A percentile compares a stretch with the other conserved stretches of the same genome.
Evolutionary conservation across 2,888 invertebrate species (phyloP).

Genomic region (Stenurella melanura): DNA sequence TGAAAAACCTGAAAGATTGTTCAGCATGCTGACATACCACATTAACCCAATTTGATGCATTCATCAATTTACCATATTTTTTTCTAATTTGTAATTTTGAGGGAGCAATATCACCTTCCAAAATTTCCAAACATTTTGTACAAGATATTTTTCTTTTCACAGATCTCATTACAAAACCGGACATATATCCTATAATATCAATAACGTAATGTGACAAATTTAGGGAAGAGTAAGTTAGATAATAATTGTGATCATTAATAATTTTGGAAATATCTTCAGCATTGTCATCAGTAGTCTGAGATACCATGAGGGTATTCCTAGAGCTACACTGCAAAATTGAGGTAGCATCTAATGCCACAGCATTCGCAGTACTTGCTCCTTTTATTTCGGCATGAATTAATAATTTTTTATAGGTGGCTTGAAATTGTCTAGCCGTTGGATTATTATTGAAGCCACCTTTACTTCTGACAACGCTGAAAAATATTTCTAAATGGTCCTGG

Average conservation of each 20-base stretch:
- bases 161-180: constrained; percentile 42
- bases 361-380: constrained; percentile 38
- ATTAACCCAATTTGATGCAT: constrained; percentile 2
- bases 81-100: constrained; percentile 13
- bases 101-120: constrained; percentile 18
- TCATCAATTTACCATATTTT: constrained; percentile 29
- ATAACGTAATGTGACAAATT: constrained; percentile 27
- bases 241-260: too few species aligned
- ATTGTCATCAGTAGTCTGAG: neutral
- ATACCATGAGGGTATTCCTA: constrained; percentile 4
- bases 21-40: constrained; percentile 14
- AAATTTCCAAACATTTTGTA: constrained; percentile 12
- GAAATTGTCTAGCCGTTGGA: constrained; percentile 44
- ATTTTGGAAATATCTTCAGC: constrained; percentile 2
- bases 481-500: constrained; percentile 45
- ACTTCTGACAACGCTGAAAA: constrained; percentile 39
- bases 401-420: constrained; percentile 39
- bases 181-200: constrained; percentile 43
- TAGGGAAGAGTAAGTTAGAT: too few species aligned
- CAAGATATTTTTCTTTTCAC: constrained; percentile 30
- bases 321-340: constrained; percentile 35
- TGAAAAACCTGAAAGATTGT: constrained; percentile 25
- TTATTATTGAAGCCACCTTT: constrained; percentile 46
- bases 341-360: constrained; percentile 34
- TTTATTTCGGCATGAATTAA: constrained; percentile 36